These are phyloP conservation scores for Misgurnus anguillicaudatus DNA, from an alignment of 2,113 vertebrate species.

Conservation along the genomic window DNA sequence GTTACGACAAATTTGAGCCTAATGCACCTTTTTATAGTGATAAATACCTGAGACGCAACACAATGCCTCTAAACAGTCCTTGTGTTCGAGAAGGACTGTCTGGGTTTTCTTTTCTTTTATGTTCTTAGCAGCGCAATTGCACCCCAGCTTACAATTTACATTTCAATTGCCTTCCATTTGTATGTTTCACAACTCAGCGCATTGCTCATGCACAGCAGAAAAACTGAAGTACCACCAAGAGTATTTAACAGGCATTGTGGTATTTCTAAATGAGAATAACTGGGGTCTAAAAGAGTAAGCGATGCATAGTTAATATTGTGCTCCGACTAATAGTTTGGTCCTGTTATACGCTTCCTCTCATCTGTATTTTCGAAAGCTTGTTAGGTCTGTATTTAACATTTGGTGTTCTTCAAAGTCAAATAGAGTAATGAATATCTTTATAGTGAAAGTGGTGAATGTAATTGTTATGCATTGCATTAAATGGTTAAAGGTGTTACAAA, in stretches of 20 bases:
- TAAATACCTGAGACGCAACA: conserved; percentile 32
- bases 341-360: neutral
- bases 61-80: conserved; percentile 22
- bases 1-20: conserved; percentile 45
- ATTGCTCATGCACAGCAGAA: conserved; percentile 11
- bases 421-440: neutral
- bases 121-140: conserved; percentile 29
- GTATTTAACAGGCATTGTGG: conserved; percentile 6
- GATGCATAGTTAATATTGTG: neutral
- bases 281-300: neutral
- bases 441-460: neutral
- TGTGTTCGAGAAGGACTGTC: neutral
- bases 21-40: conserved; percentile 17
- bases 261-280: neutral
- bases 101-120: conserved; percentile 12
- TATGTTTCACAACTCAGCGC: conserved; percentile 3
- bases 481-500: neutral
- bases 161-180: conserved; percentile 27
- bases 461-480: neutral
- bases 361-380: neutral
- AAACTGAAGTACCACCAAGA: conserved; percentile 17
- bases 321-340: neutral
- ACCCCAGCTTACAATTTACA: conserved; percentile 34
- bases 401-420: neutral
- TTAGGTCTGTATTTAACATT: neutral